phyloP scores from a whole-genome alignment of 1,140 invertebrate genomes.

The Harpegnathos saltator region DNA sequence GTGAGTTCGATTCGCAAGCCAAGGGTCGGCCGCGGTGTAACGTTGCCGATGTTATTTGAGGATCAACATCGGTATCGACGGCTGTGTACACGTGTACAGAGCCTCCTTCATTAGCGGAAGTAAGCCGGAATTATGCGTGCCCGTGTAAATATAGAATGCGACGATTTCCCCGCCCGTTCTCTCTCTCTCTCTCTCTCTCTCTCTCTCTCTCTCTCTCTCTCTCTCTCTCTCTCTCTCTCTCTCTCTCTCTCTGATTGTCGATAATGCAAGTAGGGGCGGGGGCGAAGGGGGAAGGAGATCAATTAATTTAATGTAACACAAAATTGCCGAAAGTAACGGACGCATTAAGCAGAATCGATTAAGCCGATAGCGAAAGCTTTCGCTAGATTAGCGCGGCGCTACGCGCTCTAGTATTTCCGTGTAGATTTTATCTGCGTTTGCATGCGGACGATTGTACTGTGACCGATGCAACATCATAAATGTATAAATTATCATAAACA shows the following conservation, averaged over 20 bases:
- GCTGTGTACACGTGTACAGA: neutral
- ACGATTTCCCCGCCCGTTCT: neutral
- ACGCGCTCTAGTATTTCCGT: constrained; percentile 25
- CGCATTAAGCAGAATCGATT: constrained; percentile 52
- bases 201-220: too few relatives aligned
- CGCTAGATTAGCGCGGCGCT: constrained; percentile 5
- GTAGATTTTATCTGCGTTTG: constrained; percentile 52
- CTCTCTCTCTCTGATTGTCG: too few relatives aligned
- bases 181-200: too few relatives aligned
- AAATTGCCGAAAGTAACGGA: constrained; percentile 44
- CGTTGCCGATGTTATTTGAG: constrained; percentile 55
- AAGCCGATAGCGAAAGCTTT: constrained; percentile 36
- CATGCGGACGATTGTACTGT: constrained; percentile 29
- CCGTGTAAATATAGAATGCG: constrained; percentile 15
- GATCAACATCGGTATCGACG: constrained; percentile 43
- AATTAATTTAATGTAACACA: constrained; percentile 38
- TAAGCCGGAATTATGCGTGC: constrained; percentile 64
- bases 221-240: too few relatives aligned
- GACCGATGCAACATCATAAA: constrained; percentile 46
- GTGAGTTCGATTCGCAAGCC: constrained; percentile 58
- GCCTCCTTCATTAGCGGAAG: constrained; percentile 64
- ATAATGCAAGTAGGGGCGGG: too few relatives aligned
- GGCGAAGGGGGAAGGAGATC: too few relatives aligned
- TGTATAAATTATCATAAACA: constrained; percentile 51
- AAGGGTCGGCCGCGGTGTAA: constrained; percentile 10